Percentiles rank a stretch among this genome's conserved stretches.
phyloP scores from a whole-genome alignment of 2,113 vertebrate species.

The Phocoena sinus region DNA sequence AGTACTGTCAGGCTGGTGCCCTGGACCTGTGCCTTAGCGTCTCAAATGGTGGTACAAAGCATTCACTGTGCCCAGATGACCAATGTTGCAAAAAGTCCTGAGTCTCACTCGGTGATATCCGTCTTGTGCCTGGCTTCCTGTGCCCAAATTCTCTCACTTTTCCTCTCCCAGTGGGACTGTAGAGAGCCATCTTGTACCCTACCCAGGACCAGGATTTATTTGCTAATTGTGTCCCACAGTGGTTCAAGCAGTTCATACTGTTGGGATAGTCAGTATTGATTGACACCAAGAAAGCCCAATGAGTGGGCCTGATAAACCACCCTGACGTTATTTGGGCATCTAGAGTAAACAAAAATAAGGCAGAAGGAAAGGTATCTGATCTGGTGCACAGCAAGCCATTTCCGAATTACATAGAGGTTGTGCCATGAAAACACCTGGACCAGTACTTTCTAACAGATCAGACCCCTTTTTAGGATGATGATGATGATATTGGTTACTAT shows the following conservation, averaged over 20 bases:
- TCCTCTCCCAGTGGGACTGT: not conserved
- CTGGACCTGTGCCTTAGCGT: not conserved
- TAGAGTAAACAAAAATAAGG: not conserved
- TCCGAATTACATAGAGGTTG: not conserved
- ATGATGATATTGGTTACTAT: not conserved
- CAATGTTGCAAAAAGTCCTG: not conserved
- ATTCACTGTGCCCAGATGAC: not conserved
- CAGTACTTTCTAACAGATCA: not conserved
- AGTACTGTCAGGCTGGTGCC: not conserved
- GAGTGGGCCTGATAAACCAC: not conserved
- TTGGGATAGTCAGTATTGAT: not conserved
- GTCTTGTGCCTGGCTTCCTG: not conserved
- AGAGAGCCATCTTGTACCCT: not conserved
- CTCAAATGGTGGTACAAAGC: not conserved
- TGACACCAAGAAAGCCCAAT: not conserved
- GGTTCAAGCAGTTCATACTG: not conserved
- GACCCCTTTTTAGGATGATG: not conserved
- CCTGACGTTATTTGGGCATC: not conserved
- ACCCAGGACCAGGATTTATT: not conserved
- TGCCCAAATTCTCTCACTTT: not conserved
- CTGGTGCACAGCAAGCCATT: not conserved
- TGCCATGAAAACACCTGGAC: not conserved
- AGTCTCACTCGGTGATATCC: not conserved
- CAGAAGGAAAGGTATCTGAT: not conserved
- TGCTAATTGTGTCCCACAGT: not conserved